Base-by-base conservation (phyloP, 2,113 vertebrate genomes). In the Chlorodrepanis virens region DNA sequence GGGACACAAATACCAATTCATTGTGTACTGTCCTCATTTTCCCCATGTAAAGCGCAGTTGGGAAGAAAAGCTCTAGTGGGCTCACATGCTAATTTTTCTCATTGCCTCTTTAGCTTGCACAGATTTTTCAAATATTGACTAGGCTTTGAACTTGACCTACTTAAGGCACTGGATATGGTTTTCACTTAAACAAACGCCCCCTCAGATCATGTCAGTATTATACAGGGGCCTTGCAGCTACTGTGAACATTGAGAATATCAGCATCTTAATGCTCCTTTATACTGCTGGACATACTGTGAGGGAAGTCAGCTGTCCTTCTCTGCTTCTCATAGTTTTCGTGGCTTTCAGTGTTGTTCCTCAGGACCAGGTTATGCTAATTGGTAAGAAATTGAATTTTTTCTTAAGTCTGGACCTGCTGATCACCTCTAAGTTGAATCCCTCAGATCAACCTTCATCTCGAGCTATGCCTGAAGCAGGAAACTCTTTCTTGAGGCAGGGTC, bases 41-140 rank as follows among this genome's bases (percentile, higher is more conserved):
- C 91, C 83, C 89, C 90, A 87, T 45, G 63, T 56, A 90, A 91
- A 91, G 67, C 76, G 40, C 75, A 64, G 71, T 91, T 93, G 78
- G 59, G 82, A 96, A 91, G 91, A 53, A 96, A 94, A 85, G 78
- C 90, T 91, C 77, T 71, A 71, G 74, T 93, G 89, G 89, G 78
- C 78, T 95, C 65, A 89, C 70, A 96, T 96, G 93, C 82, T 94
- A 91, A 93, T 94, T 95, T 94, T 95, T 87, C 74, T 93, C 84
- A 72, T 93, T 91, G 93, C 84, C 70, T 96, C 78, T 95, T 93
- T 93, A 93, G 83, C 87, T 91, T 90, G 78, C 67, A 89, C 50
- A 69, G 78, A 90, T 94, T 93, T 97, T 91, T 96, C 93, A 95
- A 96, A 96, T 96, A 97, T 93, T 95, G 94, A 94, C 92, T 94